Conservation (phyloP, 2,113 vertebrate species). For the Aegypius monachus region DNA sequence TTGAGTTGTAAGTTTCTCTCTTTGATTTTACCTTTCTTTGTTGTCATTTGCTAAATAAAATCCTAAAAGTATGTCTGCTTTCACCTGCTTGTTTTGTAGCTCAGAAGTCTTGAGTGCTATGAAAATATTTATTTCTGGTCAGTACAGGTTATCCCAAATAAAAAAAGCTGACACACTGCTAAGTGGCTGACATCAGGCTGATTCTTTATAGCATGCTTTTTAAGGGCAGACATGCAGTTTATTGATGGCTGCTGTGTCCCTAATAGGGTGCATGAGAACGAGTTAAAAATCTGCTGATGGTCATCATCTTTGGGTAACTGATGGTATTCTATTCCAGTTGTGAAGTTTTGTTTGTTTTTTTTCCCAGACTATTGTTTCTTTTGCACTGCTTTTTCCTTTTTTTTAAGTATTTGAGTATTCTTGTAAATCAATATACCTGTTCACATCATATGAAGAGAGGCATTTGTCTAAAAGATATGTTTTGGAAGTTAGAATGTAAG, state of each 20-base stretch:
- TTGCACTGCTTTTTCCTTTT: background rate
- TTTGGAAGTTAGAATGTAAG: background rate
- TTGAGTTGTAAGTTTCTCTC: slow-evolving; percentile 92
- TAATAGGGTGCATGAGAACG: background rate
- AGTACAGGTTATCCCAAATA: background rate
- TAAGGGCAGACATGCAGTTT: background rate
- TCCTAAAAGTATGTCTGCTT: background rate
- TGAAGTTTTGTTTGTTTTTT: background rate
- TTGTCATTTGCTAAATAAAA: background rate
- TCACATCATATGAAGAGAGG: background rate
- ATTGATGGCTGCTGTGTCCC: background rate
- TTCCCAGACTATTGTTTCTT: background rate
- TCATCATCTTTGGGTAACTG: background rate
- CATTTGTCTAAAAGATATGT: background rate
- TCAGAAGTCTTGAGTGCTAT: background rate
- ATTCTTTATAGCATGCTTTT: background rate
- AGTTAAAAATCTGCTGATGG: background rate
- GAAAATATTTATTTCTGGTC: background rate
- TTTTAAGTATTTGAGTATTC: background rate
- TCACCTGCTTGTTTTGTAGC: slow-evolving; percentile 27
- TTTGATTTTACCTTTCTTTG: background rate
- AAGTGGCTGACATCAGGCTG: background rate
- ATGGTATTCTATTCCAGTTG: background rate
- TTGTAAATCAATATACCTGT: background rate
- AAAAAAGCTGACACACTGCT: background rate